A percentile compares a stretch with the other conserved stretches of the same genome.
These are phyloP conservation scores for Choloepus hoffmanni DNA, from an alignment of 2,113 vertebrate species.

Conservation along the genomic window DNA sequence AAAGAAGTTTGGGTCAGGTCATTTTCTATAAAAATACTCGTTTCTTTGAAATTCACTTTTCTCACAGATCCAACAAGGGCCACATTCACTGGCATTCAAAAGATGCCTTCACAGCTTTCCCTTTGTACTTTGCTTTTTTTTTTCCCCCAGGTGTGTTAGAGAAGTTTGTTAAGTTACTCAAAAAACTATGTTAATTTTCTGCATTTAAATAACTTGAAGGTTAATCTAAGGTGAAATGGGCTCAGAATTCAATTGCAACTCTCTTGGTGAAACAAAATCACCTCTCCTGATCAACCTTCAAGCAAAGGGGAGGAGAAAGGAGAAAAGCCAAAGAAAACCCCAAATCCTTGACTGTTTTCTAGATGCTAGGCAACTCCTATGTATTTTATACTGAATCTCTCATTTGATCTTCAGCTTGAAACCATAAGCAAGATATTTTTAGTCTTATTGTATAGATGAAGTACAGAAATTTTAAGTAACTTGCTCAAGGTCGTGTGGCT, in stretches of 20 bases:
- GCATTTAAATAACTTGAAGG: conserved; percentile 57
- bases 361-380: rapidly evolving
- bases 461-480: background rate
- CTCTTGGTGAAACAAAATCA: background rate
- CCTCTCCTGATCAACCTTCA: background rate
- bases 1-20: background rate
- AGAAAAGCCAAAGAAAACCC: background rate
- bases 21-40: conserved; percentile 52
- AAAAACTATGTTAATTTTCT: conserved; percentile 44
- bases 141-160: background rate
- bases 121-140: background rate
- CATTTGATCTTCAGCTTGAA: no score
- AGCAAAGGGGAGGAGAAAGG: background rate
- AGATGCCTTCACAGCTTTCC: background rate
- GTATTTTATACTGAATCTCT: rapidly evolving
- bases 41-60: conserved; percentile 62
- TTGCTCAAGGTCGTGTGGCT: background rate
- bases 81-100: background rate
- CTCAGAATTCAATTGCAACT: background rate
- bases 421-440: background rate
- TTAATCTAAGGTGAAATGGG: background rate
- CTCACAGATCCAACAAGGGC: background rate
- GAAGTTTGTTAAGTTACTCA: background rate
- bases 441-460: rapidly evolving
- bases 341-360: rapidly evolving